phyloP scores from a whole-genome alignment of 2,113 vertebrate genomes.

The Bujurquina vittata region DNA sequence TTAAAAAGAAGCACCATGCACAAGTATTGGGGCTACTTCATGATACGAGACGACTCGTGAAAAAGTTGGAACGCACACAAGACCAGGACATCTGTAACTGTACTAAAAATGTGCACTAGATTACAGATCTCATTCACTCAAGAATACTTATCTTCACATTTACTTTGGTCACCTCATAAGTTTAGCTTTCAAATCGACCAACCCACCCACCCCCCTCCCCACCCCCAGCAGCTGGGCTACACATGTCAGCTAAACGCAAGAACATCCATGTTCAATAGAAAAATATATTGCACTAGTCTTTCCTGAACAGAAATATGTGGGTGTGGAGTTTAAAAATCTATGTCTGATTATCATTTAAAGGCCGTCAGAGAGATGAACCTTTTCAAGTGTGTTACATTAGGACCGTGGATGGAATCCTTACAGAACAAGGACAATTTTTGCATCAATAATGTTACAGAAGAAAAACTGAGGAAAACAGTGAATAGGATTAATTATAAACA shows the following conservation, averaged over 20 bases:
- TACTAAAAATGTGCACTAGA: slow-evolving; percentile 36
- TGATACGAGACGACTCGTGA: slow-evolving; percentile 58
- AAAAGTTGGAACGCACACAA: slow-evolving; percentile 57
- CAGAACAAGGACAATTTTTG: slow-evolving; percentile 45
- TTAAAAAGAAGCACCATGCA: slow-evolving; percentile 66
- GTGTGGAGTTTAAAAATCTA: slow-evolving; percentile 55
- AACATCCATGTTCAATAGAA: slow-evolving; percentile 77
- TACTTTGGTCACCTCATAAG: slow-evolving; percentile 50
- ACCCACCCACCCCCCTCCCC: slow-evolving; percentile 32
- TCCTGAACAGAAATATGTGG: slow-evolving; percentile 70
- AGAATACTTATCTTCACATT: slow-evolving; percentile 59
- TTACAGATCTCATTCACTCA: slow-evolving; percentile 46
- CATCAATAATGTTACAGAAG: slow-evolving; percentile 44
- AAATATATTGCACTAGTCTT: slow-evolving; percentile 83
- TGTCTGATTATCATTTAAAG: slow-evolving; percentile 62
- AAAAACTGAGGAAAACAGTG: slow-evolving; percentile 32
- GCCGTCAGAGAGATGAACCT: slow-evolving; percentile 53
- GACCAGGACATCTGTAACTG: slow-evolving; percentile 39
- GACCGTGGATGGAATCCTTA: slow-evolving; percentile 57
- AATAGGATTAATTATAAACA: slow-evolving; percentile 55
- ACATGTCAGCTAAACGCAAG: slow-evolving; percentile 67
- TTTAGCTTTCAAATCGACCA: slow-evolving; percentile 57
- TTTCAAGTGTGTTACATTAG: slow-evolving; percentile 63
- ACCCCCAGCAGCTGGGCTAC: slow-evolving; percentile 51
- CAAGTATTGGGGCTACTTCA: slow-evolving; percentile 57